Evolutionary conservation across 2,888 invertebrate species (phyloP).

Genomic region (Bombyx huttoni): DNA sequence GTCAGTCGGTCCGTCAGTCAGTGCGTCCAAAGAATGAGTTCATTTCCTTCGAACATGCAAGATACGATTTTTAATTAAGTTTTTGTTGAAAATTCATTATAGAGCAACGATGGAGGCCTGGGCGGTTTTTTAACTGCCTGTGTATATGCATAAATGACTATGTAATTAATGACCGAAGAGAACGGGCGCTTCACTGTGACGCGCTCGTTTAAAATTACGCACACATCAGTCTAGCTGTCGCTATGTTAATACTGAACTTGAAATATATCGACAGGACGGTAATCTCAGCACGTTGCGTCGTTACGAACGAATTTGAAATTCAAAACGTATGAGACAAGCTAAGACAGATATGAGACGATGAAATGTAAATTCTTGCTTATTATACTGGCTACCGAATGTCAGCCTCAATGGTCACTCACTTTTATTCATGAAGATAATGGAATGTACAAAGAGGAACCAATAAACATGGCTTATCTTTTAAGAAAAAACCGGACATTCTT

Average conservation of each 20-base stretch:
- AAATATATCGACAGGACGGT: conserved; percentile 3
- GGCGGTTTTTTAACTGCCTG: conserved; percentile 29
- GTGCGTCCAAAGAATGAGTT: conserved; percentile 65
- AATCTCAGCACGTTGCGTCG: conserved; percentile 7
- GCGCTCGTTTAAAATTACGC: conserved; percentile 6
- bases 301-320: conserved; percentile 12
- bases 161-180: conserved; percentile 58
- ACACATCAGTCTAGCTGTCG: conserved; percentile 2
- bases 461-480: neutral
- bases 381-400: conserved; percentile 46
- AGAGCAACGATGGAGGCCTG: conserved; percentile 45
- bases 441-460: conserved; percentile 4
- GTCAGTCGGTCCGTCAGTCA: conserved; percentile 65
- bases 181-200: conserved; percentile 12
- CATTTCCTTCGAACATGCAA: conserved; percentile 69
- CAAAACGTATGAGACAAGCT: conserved; percentile 25
- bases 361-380: conserved; percentile 48
- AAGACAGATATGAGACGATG: conserved; percentile 26
- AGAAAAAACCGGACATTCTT: no score
- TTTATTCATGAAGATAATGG: conserved; percentile 45
- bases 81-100: conserved; percentile 71
- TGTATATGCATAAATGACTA: conserved; percentile 55
- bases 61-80: conserved; percentile 73
- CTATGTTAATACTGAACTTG: neutral
- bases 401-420: conserved; percentile 35